phyloP scores from a whole-genome alignment of 2,888 invertebrate species.

The Aporophyla nigra region DNA sequence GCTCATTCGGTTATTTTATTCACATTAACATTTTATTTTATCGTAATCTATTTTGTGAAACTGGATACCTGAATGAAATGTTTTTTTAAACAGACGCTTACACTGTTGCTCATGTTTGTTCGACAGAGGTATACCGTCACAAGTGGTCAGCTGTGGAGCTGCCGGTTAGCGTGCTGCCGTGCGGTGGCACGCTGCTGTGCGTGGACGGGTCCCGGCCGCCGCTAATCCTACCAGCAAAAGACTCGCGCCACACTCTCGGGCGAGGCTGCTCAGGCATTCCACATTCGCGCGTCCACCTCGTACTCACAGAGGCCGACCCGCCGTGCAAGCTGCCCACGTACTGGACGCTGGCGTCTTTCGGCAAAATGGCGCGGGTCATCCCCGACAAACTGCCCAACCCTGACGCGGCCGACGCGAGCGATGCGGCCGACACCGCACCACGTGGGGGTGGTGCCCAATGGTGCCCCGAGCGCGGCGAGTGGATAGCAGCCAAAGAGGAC shows the following conservation, averaged over 20 bases:
- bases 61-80: background rate
- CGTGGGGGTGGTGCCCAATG: rapidly evolving
- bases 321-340: constrained; percentile 31
- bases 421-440: background rate
- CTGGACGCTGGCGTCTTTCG: constrained; percentile 15
- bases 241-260: rapidly evolving
- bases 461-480: background rate
- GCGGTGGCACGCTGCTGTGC: constrained; percentile 35
- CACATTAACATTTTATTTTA: too few species aligned
- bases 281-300: background rate
- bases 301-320: constrained; percentile 30
- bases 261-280: rapidly evolving
- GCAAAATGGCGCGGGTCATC: background rate
- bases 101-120: background rate
- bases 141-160: background rate
- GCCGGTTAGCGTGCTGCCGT: constrained; percentile 23
- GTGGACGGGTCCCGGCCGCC: constrained; percentile 21
- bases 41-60: background rate
- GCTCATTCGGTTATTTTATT: too few species aligned
- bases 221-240: background rate
- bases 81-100: background rate
- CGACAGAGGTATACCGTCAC: constrained; percentile 18
- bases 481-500: background rate
- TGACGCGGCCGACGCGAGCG: background rate
- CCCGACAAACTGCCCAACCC: background rate